A percentile compares a stretch with the other conserved stretches of the same genome.
These are phyloP conservation scores for Eupeodes corollae DNA, from an alignment of 1,140 invertebrate genomes.

Conservation along the genomic window DNA sequence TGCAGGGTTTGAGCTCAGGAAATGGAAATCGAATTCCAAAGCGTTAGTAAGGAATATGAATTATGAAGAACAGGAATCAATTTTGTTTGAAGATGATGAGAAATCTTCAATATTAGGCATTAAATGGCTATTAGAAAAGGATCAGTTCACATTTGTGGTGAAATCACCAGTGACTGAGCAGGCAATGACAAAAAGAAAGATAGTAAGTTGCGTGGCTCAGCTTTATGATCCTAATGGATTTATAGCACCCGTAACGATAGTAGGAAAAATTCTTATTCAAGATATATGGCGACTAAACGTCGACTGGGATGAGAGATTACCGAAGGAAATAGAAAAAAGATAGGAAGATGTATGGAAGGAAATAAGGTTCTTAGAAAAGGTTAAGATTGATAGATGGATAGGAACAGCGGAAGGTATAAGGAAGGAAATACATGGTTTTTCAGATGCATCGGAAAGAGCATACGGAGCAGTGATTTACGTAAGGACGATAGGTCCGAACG, in stretches of 20 bases:
- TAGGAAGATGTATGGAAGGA: too few relatives aligned
- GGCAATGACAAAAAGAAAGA: conserved; percentile 11
- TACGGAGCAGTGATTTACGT: too few relatives aligned
- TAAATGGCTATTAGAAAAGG: background rate
- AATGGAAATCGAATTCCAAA: too few relatives aligned
- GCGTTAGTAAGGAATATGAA: too few relatives aligned
- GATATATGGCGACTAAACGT: conserved; percentile 24
- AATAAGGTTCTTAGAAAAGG: too few relatives aligned
- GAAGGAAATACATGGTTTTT: background rate
- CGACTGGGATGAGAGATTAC: conserved; percentile 27
- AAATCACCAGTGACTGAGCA: too few relatives aligned
- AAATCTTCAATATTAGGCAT: background rate
- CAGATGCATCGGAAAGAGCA: background rate
- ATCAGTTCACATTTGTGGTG: conserved; percentile 2
- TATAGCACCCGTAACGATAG: conserved; percentile 31
- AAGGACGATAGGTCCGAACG: background rate
- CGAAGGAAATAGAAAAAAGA: too few relatives aligned
- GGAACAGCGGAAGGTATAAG: background rate
- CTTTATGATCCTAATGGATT: too few relatives aligned
- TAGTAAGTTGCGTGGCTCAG: conserved; percentile 11
- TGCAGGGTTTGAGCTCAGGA: too few relatives aligned
- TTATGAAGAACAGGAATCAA: too few relatives aligned
- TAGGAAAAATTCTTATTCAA: conserved; percentile 37
- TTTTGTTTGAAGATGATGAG: background rate
- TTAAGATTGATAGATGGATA: too few relatives aligned